Conservation (phyloP, 1,140 invertebrate genomes). For the Bombus impatiens region DNA sequence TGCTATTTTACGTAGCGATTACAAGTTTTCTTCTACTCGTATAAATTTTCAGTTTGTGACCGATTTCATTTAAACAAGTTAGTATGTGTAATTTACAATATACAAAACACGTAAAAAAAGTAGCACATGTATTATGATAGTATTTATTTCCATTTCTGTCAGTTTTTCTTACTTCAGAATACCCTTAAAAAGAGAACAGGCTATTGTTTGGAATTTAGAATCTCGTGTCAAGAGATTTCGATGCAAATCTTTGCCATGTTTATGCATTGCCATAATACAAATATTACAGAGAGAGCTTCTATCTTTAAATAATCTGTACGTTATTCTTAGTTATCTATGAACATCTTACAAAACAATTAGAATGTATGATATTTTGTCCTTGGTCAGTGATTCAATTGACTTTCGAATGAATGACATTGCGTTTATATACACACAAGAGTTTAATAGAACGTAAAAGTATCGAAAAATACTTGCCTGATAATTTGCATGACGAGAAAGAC, state of each 20-base stretch:
- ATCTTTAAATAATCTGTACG: slow-evolving; percentile 7
- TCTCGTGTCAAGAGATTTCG: slow-evolving; percentile 20
- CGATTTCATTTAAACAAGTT: neutral
- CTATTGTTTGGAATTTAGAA: slow-evolving; percentile 11
- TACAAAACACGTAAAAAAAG: neutral
- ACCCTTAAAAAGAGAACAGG: neutral
- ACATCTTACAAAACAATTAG: neutral
- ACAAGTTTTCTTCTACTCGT: slow-evolving; percentile 1
- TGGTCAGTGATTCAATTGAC: slow-evolving; percentile 7
- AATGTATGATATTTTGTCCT: slow-evolving; percentile 22
- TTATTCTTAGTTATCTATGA: slow-evolving; percentile 22
- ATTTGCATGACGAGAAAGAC: slow-evolving; percentile 4
- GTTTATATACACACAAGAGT: neutral
- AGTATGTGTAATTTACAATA: neutral
- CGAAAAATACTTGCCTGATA: neutral
- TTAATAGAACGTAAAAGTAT: neutral
- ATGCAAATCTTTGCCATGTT: slow-evolving; percentile 42
- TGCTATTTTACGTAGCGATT: slow-evolving; percentile 23
- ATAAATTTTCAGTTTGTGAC: neutral
- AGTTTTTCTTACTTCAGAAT: neutral
- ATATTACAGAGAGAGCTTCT: neutral
- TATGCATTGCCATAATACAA: slow-evolving; percentile 42
- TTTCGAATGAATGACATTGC: neutral
- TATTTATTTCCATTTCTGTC: neutral
- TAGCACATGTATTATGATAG: neutral